These are phyloP conservation scores for Nemotelus pantherinus DNA, from an alignment of 2,888 invertebrate species.

Conservation along the genomic window DNA sequence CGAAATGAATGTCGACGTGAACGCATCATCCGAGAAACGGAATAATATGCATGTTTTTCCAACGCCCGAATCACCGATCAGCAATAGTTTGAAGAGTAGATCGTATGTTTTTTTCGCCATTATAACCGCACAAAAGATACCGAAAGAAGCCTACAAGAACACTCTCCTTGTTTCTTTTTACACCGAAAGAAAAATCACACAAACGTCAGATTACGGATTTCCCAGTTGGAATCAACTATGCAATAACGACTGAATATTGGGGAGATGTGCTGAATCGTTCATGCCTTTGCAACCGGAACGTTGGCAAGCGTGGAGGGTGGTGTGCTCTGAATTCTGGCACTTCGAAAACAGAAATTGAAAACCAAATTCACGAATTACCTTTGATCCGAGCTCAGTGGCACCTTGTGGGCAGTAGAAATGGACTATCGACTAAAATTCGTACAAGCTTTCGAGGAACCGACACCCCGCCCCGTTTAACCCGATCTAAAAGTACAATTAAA, in stretches of 20 bases:
- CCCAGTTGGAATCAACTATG: conserved; percentile 17
- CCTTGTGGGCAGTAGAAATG: too few relatives aligned
- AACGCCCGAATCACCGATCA: conserved; percentile 94
- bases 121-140: conserved; percentile 57
- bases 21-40: conserved; percentile 94
- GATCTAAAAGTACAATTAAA: too few relatives aligned
- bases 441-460: too few relatives aligned
- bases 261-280: background rate
- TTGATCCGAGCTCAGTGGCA: too few relatives aligned
- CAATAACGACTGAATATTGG: background rate
- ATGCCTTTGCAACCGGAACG: background rate
- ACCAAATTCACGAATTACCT: too few relatives aligned
- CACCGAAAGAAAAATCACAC: conserved; percentile 29
- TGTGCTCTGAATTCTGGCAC: background rate
- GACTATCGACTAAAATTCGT: too few relatives aligned
- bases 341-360: too few relatives aligned
- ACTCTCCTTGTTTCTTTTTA: conserved; percentile 19
- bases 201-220: conserved; percentile 14
- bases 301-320: conserved; percentile 28
- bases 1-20: conserved; percentile 94
- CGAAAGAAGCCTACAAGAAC: background rate
- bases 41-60: conserved; percentile 95
- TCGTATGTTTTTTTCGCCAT: conserved; percentile 98
- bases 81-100: conserved; percentile 88
- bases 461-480: too few relatives aligned